Conservation (phyloP, 2,113 vertebrate genomes). For the Chaenocephalus aceratus region DNA sequence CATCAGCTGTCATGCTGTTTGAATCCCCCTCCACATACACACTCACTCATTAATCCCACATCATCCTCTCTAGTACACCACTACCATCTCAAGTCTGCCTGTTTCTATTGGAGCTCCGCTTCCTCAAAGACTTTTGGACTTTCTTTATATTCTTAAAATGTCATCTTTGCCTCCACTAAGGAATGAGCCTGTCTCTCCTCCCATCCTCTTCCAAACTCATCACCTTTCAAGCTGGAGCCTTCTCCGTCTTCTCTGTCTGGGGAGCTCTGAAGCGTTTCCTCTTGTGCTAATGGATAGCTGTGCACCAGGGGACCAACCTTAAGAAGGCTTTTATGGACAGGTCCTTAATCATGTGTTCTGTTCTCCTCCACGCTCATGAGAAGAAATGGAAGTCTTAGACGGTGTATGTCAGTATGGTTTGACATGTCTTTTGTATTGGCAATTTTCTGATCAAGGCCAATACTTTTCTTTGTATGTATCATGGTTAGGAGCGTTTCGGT, state of each 20-base stretch:
- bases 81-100: slow-evolving; percentile 14
- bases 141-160: neutral
- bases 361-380: neutral
- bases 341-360: slow-evolving; percentile 23
- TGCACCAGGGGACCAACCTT: slow-evolving; percentile 48
- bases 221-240: slow-evolving; percentile 16
- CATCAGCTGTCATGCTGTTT: slow-evolving; percentile 52
- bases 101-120: neutral
- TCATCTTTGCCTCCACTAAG: neutral
- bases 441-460: too few relatives aligned
- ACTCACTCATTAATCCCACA: slow-evolving; percentile 8
- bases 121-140: slow-evolving; percentile 7
- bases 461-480: neutral
- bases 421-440: neutral
- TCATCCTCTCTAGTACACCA: neutral
- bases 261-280: slow-evolving; percentile 35
- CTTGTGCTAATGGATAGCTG: slow-evolving; percentile 52
- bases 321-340: slow-evolving; percentile 49
- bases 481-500: neutral
- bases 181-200: neutral
- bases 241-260: slow-evolving; percentile 16
- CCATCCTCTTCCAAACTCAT: slow-evolving; percentile 16
- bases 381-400: slow-evolving; percentile 6
- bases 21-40: slow-evolving; percentile 23
- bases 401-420: too few relatives aligned